Percentiles rank a stretch among this genome's conserved stretches.
Conservation (phyloP, 2,113 vertebrate species). For the Columba janthina region DNA sequence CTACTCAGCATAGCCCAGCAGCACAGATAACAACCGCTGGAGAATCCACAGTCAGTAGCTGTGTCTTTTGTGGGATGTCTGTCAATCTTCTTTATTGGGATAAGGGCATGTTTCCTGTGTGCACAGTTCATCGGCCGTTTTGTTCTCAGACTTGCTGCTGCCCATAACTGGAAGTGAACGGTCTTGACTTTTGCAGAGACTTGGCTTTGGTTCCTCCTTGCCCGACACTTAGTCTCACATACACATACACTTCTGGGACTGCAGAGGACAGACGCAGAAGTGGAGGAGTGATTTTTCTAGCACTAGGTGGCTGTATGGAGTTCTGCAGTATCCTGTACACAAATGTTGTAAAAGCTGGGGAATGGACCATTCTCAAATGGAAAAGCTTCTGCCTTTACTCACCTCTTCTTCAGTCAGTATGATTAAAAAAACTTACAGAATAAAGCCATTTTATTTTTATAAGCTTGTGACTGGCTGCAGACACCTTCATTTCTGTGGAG, state of each 20-base stretch:
- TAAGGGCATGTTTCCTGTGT: neutral
- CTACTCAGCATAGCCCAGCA: neutral
- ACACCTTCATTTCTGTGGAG: neutral
- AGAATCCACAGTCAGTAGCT: neutral
- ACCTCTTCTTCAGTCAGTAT: neutral
- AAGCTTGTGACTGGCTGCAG: neutral
- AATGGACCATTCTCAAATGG: neutral
- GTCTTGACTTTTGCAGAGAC: constrained; percentile 14
- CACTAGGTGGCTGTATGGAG: constrained; percentile 14
- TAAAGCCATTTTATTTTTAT: neutral
- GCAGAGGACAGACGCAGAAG: neutral
- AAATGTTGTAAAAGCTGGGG: neutral
- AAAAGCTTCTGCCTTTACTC: neutral
- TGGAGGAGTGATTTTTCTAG: neutral
- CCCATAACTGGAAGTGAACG: neutral
- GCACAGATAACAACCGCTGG: neutral
- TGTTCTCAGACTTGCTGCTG: constrained; percentile 40
- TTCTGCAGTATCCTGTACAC: neutral
- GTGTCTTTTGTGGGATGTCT: neutral
- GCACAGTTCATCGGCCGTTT: neutral
- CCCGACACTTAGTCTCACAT: neutral
- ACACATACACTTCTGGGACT: neutral
- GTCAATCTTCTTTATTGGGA: neutral
- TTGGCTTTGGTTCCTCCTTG: constrained; percentile 24
- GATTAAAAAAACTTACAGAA: neutral